Evolutionary conservation across 2,113 vertebrate genomes (phyloP), one percentile per base, ranked within the genome.

Genomic region (Rostratula benghalensis): DNA sequence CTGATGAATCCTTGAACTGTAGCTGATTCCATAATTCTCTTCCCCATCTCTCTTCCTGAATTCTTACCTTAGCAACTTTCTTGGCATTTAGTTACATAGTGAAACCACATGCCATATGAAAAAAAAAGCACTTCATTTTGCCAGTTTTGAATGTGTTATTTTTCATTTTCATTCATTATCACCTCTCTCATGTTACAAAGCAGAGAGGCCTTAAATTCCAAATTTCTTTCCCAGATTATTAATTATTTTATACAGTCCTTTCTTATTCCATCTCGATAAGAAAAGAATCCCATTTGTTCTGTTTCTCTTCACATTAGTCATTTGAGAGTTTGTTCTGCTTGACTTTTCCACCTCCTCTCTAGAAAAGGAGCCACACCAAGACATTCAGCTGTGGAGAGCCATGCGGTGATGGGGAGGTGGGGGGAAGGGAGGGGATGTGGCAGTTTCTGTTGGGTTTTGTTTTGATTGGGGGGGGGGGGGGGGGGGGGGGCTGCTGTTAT

Each of bases 141-240:
- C n/a, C 60, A 43, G 60, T 50, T 94, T 54, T 45, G 13, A 87
- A 61, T 10, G 9, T 78, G 69, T 6, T 70, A 11, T 45, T 89
- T 87, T 95, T 82, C 84, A 84, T n/a, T 71, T 93, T 84, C 69
- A 68, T 91, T 95, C 87, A 94, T 21, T 77, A 93, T 35, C n/a
- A 39, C 43, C 17, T 89, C 22, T 69, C 35, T 87, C 15, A 23
- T 17, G 6, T 64, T 79, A 37, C 50, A 79, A 86, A 88, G 73
- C 33, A 85, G 41, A 53, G n/a, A 76, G 33, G 3, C 54, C 41
- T 35, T 56, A 73, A 61, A 77, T 77, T 86, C 39, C 15, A 83
- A 13, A 35, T 61, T 76, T 76, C 10, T 92, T 79, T 82, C 24
- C 37, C 80, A n/a, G 33, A 54, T 83, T 85, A 69, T 83, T 87